A percentile compares a stretch with the other conserved stretches of the same genome.
Evolutionary conservation across 2,888 invertebrate genomes (phyloP).

Genomic region (Chaitophorus viminalis): DNA sequence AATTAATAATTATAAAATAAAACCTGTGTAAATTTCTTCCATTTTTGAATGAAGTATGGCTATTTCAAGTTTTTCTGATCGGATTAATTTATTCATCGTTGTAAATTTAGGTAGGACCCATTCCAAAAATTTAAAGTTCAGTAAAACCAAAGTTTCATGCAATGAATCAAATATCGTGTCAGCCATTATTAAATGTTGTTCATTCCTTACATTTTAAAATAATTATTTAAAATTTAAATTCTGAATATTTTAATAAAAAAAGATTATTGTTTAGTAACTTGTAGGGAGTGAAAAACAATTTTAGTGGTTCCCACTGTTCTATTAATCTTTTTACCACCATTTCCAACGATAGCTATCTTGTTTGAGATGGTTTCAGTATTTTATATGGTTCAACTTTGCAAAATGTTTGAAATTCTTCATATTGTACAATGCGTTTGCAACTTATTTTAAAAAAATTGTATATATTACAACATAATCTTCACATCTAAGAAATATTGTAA

Average conservation of each 20-base stretch:
- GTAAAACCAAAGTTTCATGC: not conserved
- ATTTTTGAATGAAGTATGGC: slow-evolving; percentile 9
- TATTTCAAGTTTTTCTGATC: not conserved
- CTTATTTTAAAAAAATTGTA: too few relatives aligned
- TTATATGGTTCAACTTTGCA: too few relatives aligned
- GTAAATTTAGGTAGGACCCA: slow-evolving; percentile 21
- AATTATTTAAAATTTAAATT: not conserved
- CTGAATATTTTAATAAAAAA: not conserved
- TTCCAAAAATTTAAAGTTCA: not conserved
- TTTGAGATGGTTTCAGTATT: not conserved
- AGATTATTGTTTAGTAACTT: not conserved
- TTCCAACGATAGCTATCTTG: slow-evolving; percentile 1
- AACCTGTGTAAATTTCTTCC: not conserved
- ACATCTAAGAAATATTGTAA: too few relatives aligned
- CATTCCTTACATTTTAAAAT: not conserved
- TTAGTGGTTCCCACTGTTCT: slow-evolving; percentile 6
- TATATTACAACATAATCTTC: too few relatives aligned
- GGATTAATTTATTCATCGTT: slow-evolving; percentile 1
- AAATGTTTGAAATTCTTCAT: too few relatives aligned
- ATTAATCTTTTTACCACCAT: not conserved
- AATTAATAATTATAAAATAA: too few relatives aligned
- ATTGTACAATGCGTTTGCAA: too few relatives aligned
- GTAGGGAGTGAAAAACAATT: not conserved
- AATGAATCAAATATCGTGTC: not conserved
- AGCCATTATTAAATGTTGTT: not conserved